Base-by-base conservation (phyloP, 2,113 vertebrate species). In the Embiotoca jacksoni region DNA sequence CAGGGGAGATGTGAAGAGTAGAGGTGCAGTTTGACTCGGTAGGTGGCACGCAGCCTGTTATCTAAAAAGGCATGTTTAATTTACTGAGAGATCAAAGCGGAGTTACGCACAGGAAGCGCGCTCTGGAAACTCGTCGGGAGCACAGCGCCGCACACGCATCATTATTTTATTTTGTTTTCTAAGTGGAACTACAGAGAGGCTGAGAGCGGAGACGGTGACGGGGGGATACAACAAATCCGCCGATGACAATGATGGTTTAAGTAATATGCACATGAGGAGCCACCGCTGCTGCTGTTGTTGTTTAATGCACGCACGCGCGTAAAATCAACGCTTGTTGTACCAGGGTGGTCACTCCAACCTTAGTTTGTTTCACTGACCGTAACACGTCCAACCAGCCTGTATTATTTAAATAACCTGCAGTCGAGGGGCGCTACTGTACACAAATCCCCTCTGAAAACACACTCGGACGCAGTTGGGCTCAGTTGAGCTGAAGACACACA, bases 31-130 rank as follows among this genome's bases (percentile, higher is more conserved):
- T 72, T 11, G 65, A 58, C 84, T 73, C 77, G 7, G 88, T 75
- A 54, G 89, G 83, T 68, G 83, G 72, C 64, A 55, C 72, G 9
- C 68, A 84, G 84, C 54, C 78, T 65, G 83, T 83, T 80, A 81
- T 89, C 85, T 82, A 72, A 81, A 89, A 82, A 87, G 79, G 31
- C 62, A 68, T 88, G 81, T 82, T 91, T 91, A 88, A 90, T 89
- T 87, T 88, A 89, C 70, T 62, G 73, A 5, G 16, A 76, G 82
- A 91, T 92, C 83, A 90, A 90, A 88, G 89, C 65, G 0, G 9
- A 54, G 71, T 31, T 53, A 9, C 10, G 15, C 69, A 9, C 65
- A 75, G 64, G 59, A 74, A 59, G 9, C 6, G 16, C 53, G 9
- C 72, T 59, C 46, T 33, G 53, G 44, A 66, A 77, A 37, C 68